Conservation (phyloP, 2,888 invertebrate genomes). For the Pedicia rivosa region DNA sequence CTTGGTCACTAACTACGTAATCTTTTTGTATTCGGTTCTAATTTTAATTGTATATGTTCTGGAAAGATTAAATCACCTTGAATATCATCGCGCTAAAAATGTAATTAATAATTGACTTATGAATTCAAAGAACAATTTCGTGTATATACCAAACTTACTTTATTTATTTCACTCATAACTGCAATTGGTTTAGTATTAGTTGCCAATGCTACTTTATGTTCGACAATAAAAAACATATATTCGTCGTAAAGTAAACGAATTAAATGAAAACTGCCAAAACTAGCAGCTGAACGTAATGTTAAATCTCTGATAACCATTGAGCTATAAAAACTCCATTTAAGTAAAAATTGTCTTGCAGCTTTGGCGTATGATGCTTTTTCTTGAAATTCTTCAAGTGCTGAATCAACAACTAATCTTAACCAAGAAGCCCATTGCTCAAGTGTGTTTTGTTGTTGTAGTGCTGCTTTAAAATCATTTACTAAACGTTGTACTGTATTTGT, state of each 20-base stretch:
- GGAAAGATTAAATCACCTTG: constrained; percentile 1
- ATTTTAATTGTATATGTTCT: constrained; percentile 1
- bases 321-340: constrained; percentile 98
- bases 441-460: constrained; percentile 79
- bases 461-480: constrained; percentile 86
- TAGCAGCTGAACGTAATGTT: constrained; percentile 88
- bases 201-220: constrained; percentile 87
- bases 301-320: constrained; percentile 97
- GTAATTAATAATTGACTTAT: background rate
- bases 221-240: constrained; percentile 97
- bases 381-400: constrained; percentile 77
- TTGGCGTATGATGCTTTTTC: constrained; percentile 67
- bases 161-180: constrained; percentile 55
- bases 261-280: constrained; percentile 97
- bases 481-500: constrained; percentile 62
- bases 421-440: constrained; percentile 97
- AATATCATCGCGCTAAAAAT: background rate
- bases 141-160: constrained; percentile 13
- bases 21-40: constrained; percentile 1
- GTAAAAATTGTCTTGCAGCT: constrained; percentile 79
- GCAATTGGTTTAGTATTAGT: constrained; percentile 86
- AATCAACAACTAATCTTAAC: constrained; percentile 86
- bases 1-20: constrained; percentile 3
- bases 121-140: background rate
- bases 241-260: constrained; percentile 96